Evolutionary conservation across 2,888 invertebrate species (phyloP).

Genomic region (Halocaridina rubra): DNA sequence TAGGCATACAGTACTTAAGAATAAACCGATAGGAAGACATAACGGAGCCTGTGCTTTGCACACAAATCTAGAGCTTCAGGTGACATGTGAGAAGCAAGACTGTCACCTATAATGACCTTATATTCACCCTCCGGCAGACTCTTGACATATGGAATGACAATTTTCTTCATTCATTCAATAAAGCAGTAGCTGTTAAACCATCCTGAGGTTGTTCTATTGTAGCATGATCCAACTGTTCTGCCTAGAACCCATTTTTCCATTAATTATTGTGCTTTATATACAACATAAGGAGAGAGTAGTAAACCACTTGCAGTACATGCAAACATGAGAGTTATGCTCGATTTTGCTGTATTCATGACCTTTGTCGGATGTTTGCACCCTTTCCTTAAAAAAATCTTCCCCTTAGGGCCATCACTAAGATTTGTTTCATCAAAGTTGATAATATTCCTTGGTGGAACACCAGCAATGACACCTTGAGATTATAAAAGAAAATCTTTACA

Average conservation of each 20-base stretch:
- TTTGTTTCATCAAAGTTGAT: no score
- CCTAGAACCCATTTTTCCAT: slow-evolving; percentile 68
- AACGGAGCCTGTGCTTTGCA: slow-evolving; percentile 5
- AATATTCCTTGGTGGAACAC: no score
- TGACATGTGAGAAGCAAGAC: slow-evolving; percentile 2
- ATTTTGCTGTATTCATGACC: no score
- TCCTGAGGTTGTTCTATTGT: slow-evolving; percentile 67
- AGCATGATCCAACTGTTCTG: slow-evolving; percentile 67
- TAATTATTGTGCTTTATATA: slow-evolving; percentile 68
- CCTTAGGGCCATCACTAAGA: no score
- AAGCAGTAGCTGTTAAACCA: slow-evolving; percentile 66
- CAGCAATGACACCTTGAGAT: no score
- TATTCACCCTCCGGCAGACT: slow-evolving; percentile 59
- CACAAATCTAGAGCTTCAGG: background rate
- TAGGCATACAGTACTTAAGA: no score
- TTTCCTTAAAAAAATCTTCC: no score
- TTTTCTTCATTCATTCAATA: slow-evolving; percentile 66
- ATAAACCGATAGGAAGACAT: slow-evolving; percentile 30
- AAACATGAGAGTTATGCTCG: no score
- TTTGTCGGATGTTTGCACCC: no score
- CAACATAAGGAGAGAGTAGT: slow-evolving; percentile 68
- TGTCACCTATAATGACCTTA: slow-evolving; percentile 29
- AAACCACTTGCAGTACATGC: slow-evolving; percentile 67
- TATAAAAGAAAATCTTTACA: no score
- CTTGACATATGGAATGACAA: slow-evolving; percentile 65